A percentile compares a stretch with the other conserved stretches of the same genome.
Conservation (phyloP, 2,888 invertebrate species). For the Hipparchia sbordonii region DNA sequence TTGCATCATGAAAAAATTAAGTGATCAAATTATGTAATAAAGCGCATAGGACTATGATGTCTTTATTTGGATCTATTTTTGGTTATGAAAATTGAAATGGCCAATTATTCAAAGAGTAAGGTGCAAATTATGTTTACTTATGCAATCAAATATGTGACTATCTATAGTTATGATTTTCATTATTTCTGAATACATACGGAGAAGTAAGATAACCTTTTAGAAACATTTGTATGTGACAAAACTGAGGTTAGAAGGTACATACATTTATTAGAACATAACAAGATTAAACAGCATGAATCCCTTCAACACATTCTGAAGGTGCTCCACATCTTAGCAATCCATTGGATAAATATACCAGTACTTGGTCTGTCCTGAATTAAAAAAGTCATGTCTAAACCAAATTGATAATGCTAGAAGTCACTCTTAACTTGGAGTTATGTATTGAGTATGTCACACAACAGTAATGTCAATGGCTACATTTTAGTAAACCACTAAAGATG, state of each 20-base stretch:
- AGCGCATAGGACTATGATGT: background rate
- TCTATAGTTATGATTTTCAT: conserved; percentile 7
- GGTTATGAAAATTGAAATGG: conserved; percentile 11
- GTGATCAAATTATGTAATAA: background rate
- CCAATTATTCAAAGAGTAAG: conserved; percentile 6
- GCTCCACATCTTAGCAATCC: conserved; percentile 2
- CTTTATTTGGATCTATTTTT: background rate
- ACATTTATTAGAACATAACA: conserved; percentile 1
- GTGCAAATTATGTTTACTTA: background rate
- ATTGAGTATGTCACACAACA: background rate
- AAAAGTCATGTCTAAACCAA: background rate
- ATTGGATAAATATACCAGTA: conserved; percentile 18
- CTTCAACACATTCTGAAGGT: background rate
- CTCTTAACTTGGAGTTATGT: background rate
- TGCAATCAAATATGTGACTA: background rate
- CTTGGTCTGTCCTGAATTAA: conserved; percentile 22
- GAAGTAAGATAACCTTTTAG: background rate
- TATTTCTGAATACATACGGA: background rate
- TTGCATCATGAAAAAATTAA: conserved; percentile 4
- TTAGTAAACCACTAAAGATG: background rate
- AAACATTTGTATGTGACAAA: conserved; percentile 11
- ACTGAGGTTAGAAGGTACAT: conserved; percentile 6
- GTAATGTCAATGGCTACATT: background rate
- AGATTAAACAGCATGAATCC: background rate
- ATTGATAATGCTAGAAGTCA: conserved; percentile 13